Evolutionary conservation across 2,888 invertebrate species (phyloP).

Genomic region (Isoperla grammatica): DNA sequence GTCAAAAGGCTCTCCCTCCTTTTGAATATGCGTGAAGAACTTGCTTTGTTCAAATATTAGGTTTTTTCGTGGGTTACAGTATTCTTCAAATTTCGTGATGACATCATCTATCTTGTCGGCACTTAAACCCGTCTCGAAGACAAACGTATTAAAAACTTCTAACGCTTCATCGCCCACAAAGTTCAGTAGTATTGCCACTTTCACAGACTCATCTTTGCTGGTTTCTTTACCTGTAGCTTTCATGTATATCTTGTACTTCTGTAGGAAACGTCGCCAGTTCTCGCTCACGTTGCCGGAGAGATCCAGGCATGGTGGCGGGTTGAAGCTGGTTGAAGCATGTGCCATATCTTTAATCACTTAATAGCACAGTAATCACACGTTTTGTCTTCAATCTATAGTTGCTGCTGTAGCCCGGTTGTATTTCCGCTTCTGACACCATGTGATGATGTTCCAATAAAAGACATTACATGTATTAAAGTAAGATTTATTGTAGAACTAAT

Average conservation of each 20-base stretch:
- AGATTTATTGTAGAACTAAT: too few relatives aligned
- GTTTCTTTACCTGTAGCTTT: background rate
- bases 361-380: too few relatives aligned
- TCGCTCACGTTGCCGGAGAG: background rate
- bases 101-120: background rate
- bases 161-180: background rate
- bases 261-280: background rate
- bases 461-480: too few relatives aligned
- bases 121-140: background rate
- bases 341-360: too few relatives aligned
- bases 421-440: too few relatives aligned
- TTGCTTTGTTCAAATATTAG: background rate
- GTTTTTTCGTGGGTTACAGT: background rate
- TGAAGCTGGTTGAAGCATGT: too few relatives aligned
- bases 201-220: background rate
- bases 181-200: background rate
- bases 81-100: background rate
- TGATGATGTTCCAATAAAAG: too few relatives aligned
- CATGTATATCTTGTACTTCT: background rate
- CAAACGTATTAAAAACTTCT: background rate
- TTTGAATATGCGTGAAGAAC: background rate
- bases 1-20: background rate
- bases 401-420: too few relatives aligned
- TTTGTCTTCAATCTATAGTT: too few relatives aligned
- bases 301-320: background rate